phyloP scores from a whole-genome alignment of 2,113 vertebrate genomes.

The Pardalotus punctatus region DNA sequence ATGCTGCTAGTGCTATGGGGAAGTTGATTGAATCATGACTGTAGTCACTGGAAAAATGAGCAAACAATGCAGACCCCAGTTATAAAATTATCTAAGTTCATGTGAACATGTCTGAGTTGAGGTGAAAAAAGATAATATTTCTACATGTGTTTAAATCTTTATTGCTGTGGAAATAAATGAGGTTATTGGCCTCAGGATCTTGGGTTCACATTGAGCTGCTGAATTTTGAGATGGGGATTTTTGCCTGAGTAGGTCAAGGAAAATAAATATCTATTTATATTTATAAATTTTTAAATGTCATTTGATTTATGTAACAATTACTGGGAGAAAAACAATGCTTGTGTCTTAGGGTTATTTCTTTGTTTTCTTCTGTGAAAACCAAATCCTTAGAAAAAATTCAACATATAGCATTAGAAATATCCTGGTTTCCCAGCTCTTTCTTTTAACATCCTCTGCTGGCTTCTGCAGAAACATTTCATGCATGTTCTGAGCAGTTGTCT shows the following conservation, averaged over 20 bases:
- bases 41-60: conserved; percentile 66
- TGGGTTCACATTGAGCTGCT: accelerated
- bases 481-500: neutral
- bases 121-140: neutral
- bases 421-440: neutral
- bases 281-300: neutral
- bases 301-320: neutral
- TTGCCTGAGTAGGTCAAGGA: neutral
- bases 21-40: conserved; percentile 75
- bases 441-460: neutral
- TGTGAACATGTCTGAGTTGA: conserved; percentile 23
- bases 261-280: neutral
- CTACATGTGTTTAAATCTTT: neutral
- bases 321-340: neutral
- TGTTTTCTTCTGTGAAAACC: neutral
- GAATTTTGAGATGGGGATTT: neutral
- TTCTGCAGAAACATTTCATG: neutral
- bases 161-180: neutral
- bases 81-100: conserved; percentile 58
- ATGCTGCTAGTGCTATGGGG: conserved; percentile 53
- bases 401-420: neutral
- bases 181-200: neutral
- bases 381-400: neutral
- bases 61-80: conserved; percentile 53
- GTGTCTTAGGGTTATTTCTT: neutral